Conservation (phyloP, 2,797 vertebrate species). For the Coreius guichenoti region DNA sequence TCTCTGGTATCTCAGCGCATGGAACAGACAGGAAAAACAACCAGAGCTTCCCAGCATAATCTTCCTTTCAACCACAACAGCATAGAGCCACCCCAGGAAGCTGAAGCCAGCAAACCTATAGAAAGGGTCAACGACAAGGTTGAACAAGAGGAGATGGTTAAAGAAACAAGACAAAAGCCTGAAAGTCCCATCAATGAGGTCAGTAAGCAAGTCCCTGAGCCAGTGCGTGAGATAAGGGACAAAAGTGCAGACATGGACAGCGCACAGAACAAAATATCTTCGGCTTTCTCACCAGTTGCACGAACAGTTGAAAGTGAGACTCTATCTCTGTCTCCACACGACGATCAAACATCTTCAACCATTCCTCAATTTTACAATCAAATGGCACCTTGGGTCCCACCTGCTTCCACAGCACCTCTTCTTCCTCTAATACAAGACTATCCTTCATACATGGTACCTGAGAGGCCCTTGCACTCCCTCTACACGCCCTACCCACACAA, state of each 20-base stretch:
- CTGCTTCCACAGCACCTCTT: constrained; percentile 76
- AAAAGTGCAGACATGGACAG: constrained; percentile 69
- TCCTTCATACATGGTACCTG: constrained; percentile 81
- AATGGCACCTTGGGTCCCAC: constrained; percentile 79
- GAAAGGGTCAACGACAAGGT: constrained; percentile 21
- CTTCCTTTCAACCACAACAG: constrained; percentile 59
- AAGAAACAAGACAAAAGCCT: constrained; percentile 75
- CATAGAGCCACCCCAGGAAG: not conserved
- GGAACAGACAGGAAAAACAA: constrained; percentile 73
- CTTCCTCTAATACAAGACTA: constrained; percentile 82
- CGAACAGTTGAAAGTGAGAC: constrained; percentile 72
- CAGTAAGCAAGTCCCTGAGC: constrained; percentile 58
- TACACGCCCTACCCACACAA: constrained; percentile 85
- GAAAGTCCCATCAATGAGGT: constrained; percentile 64
- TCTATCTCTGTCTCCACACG: constrained; percentile 45
- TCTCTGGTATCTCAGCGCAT: constrained; percentile 89
- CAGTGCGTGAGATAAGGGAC: constrained; percentile 62
- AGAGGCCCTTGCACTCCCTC: constrained; percentile 79
- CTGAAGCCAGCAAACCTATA: constrained; percentile 17
- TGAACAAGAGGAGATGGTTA: constrained; percentile 63
- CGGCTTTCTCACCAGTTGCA: constrained; percentile 88
- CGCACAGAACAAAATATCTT: constrained; percentile 76
- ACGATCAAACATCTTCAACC: constrained; percentile 71
- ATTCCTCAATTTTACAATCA: constrained; percentile 82
- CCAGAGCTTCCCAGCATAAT: constrained; percentile 66